phyloP scores from a whole-genome alignment of 2,797 vertebrate genomes.

The Chelon labrosus region DNA sequence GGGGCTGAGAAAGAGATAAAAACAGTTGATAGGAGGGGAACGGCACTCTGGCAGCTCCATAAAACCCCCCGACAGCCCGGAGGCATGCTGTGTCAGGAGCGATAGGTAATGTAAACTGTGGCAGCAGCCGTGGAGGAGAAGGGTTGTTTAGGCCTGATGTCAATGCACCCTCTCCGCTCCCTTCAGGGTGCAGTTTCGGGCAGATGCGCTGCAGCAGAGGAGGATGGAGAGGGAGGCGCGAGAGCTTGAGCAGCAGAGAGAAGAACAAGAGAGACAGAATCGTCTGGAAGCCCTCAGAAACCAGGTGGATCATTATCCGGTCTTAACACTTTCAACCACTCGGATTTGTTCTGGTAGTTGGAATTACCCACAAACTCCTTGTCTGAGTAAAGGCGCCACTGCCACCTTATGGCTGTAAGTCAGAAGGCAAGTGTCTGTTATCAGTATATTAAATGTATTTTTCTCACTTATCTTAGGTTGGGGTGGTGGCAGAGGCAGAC shows the following conservation, averaged over 20 bases:
- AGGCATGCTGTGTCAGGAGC: slow-evolving; percentile 61
- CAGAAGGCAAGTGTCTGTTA: slow-evolving; percentile 23
- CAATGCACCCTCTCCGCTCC: slow-evolving; percentile 42
- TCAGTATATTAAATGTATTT: slow-evolving; percentile 8
- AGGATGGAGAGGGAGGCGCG: slow-evolving; percentile 79
- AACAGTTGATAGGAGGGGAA: slow-evolving; percentile 55
- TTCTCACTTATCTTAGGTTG: slow-evolving; percentile 83
- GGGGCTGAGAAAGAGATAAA: slow-evolving; percentile 47
- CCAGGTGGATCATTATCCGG: slow-evolving; percentile 85
- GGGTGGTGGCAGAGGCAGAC: slow-evolving; percentile 85
- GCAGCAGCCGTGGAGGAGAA: slow-evolving; percentile 39
- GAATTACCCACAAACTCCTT: slow-evolving; percentile 28
- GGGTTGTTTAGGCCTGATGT: slow-evolving; percentile 45
- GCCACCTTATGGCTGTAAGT: slow-evolving; percentile 72
- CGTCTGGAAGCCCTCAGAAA: slow-evolving; percentile 88
- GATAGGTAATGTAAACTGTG: slow-evolving; percentile 52
- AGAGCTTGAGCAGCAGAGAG: slow-evolving; percentile 77
- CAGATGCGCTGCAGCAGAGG: slow-evolving; percentile 78
- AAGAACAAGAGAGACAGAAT: slow-evolving; percentile 79
- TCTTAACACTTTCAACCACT: slow-evolving; percentile 34
- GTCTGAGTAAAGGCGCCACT: slow-evolving; percentile 60
- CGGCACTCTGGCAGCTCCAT: slow-evolving; percentile 51
- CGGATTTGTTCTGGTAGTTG: slow-evolving; percentile 44
- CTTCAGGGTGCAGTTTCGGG: slow-evolving; percentile 89
- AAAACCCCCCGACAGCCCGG: slow-evolving; percentile 54